Evolutionary conservation across 2,113 vertebrate species (phyloP).

Genomic region (Bufo bufo): DNA sequence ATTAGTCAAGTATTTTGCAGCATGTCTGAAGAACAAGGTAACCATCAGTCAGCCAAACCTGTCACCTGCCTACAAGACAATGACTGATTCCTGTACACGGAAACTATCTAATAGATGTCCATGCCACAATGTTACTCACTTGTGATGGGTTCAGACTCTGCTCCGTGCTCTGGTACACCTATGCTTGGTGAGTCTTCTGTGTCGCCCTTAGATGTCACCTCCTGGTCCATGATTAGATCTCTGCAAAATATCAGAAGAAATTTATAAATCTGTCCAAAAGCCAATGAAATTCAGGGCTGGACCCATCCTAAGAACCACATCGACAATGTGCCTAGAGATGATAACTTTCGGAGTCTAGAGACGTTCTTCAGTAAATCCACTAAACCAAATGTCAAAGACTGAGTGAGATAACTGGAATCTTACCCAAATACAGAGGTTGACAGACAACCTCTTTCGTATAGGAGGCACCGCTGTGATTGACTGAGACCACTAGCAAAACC

Average conservation of each 20-base stretch:
- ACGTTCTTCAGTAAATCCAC: no score
- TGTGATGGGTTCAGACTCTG: neutral
- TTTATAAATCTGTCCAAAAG: neutral
- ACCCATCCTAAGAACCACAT: neutral
- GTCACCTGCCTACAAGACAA: neutral
- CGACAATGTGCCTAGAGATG: no score
- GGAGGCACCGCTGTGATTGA: no score
- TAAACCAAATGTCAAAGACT: no score
- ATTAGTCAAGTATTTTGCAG: no score
- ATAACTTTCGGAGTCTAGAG: no score
- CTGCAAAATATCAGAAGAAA: neutral
- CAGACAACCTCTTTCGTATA: no score
- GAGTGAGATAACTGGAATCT: no score
- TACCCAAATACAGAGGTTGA: no score
- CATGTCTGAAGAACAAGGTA: no score
- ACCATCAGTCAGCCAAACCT: no score
- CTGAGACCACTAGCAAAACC: no score
- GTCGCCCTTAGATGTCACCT: neutral
- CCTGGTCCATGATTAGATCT: conserved; percentile 23
- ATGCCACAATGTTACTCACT: neutral
- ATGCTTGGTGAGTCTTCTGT: neutral
- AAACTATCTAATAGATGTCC: neutral
- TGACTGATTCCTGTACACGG: neutral
- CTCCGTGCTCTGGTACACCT: neutral
- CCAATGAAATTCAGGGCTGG: neutral